A percentile compares a stretch with the other conserved stretches of the same genome.
phyloP scores from a whole-genome alignment of 2,113 vertebrate species.

The Craseonycteris thonglongyai region DNA sequence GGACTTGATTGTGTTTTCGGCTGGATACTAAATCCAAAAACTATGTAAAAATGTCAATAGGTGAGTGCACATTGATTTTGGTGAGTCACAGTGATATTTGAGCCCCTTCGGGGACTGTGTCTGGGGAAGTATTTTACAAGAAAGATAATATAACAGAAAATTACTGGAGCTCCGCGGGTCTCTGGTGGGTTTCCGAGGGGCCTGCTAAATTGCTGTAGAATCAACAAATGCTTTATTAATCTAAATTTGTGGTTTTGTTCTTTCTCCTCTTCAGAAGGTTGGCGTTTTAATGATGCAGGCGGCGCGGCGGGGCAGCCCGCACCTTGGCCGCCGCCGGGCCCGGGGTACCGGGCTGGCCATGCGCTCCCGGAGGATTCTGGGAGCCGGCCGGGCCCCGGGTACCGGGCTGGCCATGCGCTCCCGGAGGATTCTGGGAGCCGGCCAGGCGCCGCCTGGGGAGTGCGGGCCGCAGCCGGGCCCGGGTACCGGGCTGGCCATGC shows the following conservation, averaged over 20 bases:
- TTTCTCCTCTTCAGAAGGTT: constrained; percentile 80
- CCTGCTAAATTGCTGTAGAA: constrained; percentile 88
- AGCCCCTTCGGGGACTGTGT: constrained; percentile 85
- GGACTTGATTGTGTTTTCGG: constrained; percentile 87
- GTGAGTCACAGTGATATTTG: constrained; percentile 88
- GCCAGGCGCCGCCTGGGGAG: too few species aligned
- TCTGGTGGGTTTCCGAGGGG: constrained; percentile 85
- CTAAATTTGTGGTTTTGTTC: constrained; percentile 87
- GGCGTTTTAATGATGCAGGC: constrained; percentile 78
- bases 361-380: constrained; percentile 84
- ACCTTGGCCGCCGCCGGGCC: constrained; percentile 75
- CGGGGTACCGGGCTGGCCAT: constrained; percentile 84
- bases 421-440: constrained; percentile 81
- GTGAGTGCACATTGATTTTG: constrained; percentile 87
- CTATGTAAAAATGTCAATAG: constrained; percentile 91
- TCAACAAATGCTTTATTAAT: constrained; percentile 90
- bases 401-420: constrained; percentile 86
- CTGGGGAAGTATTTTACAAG: constrained; percentile 87
- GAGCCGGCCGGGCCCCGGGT: constrained; percentile 78
- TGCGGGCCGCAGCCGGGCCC: too few species aligned
- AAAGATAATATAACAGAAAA: constrained; percentile 89
- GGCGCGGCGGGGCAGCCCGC: constrained; percentile 74
- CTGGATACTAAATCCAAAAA: constrained; percentile 88
- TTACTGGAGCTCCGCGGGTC: constrained; percentile 84
- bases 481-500: constrained; percentile 85